Percentiles rank a stretch among this genome's conserved stretches.
Evolutionary conservation across 2,113 vertebrate species (phyloP).

Genomic region (Percina caprodes): DNA sequence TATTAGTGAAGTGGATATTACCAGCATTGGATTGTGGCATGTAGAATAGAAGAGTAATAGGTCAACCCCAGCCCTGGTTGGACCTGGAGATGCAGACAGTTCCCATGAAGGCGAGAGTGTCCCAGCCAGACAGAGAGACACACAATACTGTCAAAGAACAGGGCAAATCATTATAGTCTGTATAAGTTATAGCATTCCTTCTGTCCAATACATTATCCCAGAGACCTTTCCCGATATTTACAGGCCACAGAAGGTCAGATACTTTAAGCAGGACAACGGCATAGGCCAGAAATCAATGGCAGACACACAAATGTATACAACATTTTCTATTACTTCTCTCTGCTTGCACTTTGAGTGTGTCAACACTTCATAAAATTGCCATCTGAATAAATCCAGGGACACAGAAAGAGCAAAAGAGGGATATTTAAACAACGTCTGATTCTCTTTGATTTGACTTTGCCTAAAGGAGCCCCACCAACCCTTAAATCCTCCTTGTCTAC

Average conservation of each 20-base stretch:
- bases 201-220: constrained; percentile 63
- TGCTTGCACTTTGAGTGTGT: constrained; percentile 43
- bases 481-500: constrained; percentile 52
- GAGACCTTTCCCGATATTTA: constrained; percentile 73
- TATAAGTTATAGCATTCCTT: constrained; percentile 71
- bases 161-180: constrained; percentile 43
- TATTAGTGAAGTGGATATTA: constrained; percentile 66
- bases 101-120: constrained; percentile 67
- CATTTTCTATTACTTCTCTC: constrained; percentile 34
- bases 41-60: constrained; percentile 43
- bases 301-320: constrained; percentile 50
- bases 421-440: constrained; percentile 50
- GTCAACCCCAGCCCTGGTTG: constrained; percentile 34
- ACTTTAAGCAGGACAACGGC: constrained; percentile 53
- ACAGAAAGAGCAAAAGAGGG: constrained; percentile 21
- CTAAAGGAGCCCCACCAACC: constrained; percentile 29
- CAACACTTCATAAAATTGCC: constrained; percentile 65
- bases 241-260: constrained; percentile 68
- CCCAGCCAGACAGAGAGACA: constrained; percentile 52
- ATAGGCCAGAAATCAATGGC: constrained; percentile 58
- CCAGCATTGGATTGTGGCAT: constrained; percentile 46
- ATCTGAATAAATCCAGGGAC: constrained; percentile 53
- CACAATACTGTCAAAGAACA: constrained; percentile 50
- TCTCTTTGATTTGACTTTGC: constrained; percentile 61
- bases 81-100: constrained; percentile 55